phyloP scores from a whole-genome alignment of 2,113 vertebrate genomes.

The Sciurus niger region DNA sequence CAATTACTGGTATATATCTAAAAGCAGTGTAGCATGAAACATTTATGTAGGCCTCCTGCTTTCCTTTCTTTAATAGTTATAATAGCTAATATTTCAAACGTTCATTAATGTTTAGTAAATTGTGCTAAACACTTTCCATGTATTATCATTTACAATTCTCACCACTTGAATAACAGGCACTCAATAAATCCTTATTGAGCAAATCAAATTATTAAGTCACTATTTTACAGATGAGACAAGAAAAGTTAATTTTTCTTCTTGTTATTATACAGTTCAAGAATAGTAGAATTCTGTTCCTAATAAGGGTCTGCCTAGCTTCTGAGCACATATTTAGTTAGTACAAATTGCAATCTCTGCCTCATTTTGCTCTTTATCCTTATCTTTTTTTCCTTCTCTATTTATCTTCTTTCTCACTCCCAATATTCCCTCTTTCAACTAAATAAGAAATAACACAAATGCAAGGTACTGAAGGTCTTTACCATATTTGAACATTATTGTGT shows the following conservation, averaged over 20 bases:
- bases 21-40: background rate
- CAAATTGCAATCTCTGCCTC: background rate
- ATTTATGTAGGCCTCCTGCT: background rate
- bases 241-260: background rate
- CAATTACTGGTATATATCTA: background rate
- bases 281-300: background rate
- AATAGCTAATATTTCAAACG: conserved; percentile 27
- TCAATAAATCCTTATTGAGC: background rate
- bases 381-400: background rate
- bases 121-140: background rate
- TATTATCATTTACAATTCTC: background rate
- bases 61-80: conserved; percentile 31
- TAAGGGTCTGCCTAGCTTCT: background rate
- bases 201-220: background rate
- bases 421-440: conserved; percentile 21
- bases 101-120: background rate
- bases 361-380: background rate
- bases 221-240: conserved; percentile 41
- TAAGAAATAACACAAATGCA: background rate
- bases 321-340: background rate
- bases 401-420: background rate
- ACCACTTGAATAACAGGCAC: background rate
- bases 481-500: background rate
- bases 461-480: background rate
- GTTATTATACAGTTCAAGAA: background rate